Percentiles rank a stretch among this genome's conserved stretches.
Evolutionary conservation across 2,113 vertebrate genomes (phyloP).

Genomic region (Tragulus kanchil): DNA sequence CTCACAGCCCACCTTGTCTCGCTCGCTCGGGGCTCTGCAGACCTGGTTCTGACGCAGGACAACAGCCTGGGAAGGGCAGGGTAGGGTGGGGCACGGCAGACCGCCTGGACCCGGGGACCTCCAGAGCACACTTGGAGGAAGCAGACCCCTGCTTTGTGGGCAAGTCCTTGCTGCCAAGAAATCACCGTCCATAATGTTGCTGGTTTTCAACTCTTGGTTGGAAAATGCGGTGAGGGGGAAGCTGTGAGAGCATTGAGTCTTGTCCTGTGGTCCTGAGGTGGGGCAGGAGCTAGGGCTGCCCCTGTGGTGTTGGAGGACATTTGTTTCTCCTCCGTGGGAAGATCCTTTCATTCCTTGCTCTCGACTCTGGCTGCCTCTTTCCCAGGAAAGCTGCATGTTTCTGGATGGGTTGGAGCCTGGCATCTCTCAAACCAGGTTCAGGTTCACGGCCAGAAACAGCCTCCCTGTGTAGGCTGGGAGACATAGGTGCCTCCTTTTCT

Average conservation of each 20-base stretch:
- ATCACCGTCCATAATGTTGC: constrained; percentile 21
- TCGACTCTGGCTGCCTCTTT: neutral
- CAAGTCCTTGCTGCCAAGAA: constrained; percentile 41
- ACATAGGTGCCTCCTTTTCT: rapidly evolving
- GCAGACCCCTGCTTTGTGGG: neutral
- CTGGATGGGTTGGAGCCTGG: neutral
- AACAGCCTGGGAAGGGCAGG: neutral
- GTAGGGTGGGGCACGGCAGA: neutral
- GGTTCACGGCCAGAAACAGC: too few relatives aligned
- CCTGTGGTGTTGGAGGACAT: neutral
- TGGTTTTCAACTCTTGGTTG: constrained; percentile 28
- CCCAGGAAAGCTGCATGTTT: neutral
- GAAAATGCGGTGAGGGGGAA: constrained; percentile 49
- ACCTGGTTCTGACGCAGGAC: constrained; percentile 37
- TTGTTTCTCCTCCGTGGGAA: neutral
- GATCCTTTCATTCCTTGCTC: neutral
- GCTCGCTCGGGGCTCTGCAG: neutral
- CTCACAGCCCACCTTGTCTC: constrained; percentile 30
- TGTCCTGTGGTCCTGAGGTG: constrained; percentile 57
- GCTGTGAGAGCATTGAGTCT: constrained; percentile 68
- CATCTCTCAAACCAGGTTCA: neutral
- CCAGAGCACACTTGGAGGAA: constrained; percentile 26
- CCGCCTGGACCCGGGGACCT: constrained; percentile 73
- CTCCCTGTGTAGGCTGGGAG: rapidly evolving
- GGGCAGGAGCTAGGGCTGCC: constrained; percentile 60